Conservation (phyloP, 2,888 invertebrate genomes). For the Congeria kusceri region DNA sequence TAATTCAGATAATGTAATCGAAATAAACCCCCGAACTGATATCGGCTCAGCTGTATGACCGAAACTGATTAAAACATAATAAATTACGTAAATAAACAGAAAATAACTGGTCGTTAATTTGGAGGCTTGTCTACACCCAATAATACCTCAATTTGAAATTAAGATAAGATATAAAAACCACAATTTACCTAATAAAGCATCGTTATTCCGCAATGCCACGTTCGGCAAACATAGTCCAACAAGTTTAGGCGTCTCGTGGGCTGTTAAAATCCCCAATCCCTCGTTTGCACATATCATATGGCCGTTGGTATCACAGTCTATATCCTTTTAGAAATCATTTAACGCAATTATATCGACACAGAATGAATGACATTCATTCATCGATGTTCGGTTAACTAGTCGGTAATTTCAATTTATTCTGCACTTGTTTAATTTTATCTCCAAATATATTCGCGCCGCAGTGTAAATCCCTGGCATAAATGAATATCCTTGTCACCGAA, state of each 20-base stretch:
- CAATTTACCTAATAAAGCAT: not conserved
- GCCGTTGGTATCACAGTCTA: not conserved
- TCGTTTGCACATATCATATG: too few species aligned
- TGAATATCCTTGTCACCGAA: too few species aligned
- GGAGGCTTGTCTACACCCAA: too few species aligned
- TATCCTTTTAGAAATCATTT: not conserved
- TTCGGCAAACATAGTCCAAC: constrained; percentile 2
- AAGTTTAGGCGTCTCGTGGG: not conserved
- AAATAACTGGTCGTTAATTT: too few species aligned
- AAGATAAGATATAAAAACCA: not conserved
- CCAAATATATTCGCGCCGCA: not conserved
- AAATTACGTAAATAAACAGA: too few species aligned
- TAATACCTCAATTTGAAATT: too few species aligned
- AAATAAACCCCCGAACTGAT: too few species aligned
- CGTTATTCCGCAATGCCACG: not conserved
- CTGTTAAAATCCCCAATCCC: too few species aligned
- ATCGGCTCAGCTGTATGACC: too few species aligned
- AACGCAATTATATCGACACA: not conserved
- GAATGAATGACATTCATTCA: constrained; percentile 3
- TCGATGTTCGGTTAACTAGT: not conserved
- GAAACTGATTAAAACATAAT: too few species aligned
- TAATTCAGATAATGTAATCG: too few species aligned
- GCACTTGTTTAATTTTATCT: constrained; percentile 5
- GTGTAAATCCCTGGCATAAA: too few species aligned
- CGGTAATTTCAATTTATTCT: constrained; percentile 7